Percentiles rank a stretch among this genome's conserved stretches.
phyloP scores from a whole-genome alignment of 2,113 vertebrate species.

The Aspidoscelis tigris region DNA sequence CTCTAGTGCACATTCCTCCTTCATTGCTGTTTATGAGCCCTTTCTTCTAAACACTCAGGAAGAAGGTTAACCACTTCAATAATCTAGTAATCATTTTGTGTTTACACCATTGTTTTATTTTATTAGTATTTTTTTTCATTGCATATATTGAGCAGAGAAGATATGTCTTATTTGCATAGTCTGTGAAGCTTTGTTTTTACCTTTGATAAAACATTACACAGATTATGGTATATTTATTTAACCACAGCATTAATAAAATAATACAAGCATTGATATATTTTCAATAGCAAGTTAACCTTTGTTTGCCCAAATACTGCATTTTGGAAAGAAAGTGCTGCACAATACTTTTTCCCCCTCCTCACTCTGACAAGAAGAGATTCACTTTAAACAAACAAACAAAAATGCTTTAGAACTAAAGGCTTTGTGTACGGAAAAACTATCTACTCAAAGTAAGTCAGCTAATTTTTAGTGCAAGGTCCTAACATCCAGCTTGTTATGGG shows the following conservation, averaged over 20 bases:
- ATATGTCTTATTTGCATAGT: constrained; percentile 15
- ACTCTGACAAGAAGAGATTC: neutral
- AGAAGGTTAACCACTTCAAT: constrained; percentile 21
- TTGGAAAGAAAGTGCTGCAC: neutral
- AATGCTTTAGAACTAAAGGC: neutral
- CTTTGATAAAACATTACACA: neutral
- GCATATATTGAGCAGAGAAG: constrained; percentile 16
- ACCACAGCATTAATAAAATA: neutral
- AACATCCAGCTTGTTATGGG: neutral
- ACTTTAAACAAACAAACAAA: neutral
- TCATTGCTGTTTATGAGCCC: constrained; percentile 31
- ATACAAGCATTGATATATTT: neutral
- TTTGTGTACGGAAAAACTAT: neutral
- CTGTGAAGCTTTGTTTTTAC: neutral
- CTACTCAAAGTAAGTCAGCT: neutral
- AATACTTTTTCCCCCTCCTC: neutral
- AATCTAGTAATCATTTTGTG: constrained; percentile 14
- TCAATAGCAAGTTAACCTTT: neutral
- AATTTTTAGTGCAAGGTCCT: neutral
- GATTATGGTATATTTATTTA: constrained; percentile 6
- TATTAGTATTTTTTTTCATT: neutral
- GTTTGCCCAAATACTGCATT: neutral
- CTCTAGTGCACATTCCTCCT: constrained; percentile 25
- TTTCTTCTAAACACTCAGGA: constrained; percentile 46
- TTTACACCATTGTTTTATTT: constrained; percentile 6